These are phyloP conservation scores for Phthorimaea operculella DNA, from an alignment of 1,140 invertebrate species.

Conservation along the genomic window DNA sequence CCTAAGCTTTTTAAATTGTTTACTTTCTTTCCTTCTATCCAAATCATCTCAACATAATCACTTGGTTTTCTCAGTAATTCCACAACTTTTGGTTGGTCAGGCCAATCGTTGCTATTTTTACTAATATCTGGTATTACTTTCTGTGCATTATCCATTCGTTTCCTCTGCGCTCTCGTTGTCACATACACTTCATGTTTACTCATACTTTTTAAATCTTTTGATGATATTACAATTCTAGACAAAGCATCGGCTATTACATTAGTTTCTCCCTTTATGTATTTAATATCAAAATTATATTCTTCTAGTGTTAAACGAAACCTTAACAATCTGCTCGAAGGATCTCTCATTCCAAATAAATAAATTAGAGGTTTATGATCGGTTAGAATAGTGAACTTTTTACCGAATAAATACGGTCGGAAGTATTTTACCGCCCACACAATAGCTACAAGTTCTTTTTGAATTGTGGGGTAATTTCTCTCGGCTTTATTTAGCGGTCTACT, in stretches of 20 bases:
- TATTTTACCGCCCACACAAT: neutral
- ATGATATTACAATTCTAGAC: neutral
- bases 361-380: slow-evolving; percentile 5
- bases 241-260: neutral
- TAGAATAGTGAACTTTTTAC: neutral
- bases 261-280: neutral
- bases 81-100: neutral
- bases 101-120: neutral
- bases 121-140: neutral
- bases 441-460: neutral
- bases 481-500: slow-evolving; percentile 2
- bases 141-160: neutral
- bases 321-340: neutral
- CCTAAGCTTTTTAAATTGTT: neutral
- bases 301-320: neutral
- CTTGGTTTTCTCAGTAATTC: neutral
- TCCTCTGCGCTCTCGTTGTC: neutral
- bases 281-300: neutral
- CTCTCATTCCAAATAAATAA: slow-evolving; percentile 2
- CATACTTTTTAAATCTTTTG: neutral
- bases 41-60: neutral
- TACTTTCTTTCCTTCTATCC: neutral
- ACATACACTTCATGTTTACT: neutral
- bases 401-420: neutral
- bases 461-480: neutral